A percentile compares a stretch with the other conserved stretches of the same genome.
These are phyloP conservation scores for Zapornia atra DNA, from an alignment of 2,113 vertebrate genomes.

Conservation along the genomic window DNA sequence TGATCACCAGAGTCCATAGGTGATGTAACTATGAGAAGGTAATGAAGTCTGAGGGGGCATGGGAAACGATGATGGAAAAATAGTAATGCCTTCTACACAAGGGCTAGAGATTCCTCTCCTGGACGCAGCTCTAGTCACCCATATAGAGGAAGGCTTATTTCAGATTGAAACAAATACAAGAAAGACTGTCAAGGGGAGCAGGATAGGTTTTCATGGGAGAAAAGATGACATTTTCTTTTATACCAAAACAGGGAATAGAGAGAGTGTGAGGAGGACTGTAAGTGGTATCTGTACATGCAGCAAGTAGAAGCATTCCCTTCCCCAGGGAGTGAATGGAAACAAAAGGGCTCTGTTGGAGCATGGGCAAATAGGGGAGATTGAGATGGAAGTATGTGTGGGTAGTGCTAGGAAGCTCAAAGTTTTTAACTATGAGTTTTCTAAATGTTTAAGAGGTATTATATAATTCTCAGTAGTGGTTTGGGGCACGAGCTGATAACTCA, in stretches of 20 bases:
- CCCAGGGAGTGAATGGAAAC: background rate
- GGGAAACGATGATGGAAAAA: background rate
- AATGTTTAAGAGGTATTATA: background rate
- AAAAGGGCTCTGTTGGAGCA: background rate
- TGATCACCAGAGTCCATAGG: background rate
- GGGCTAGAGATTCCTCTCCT: background rate
- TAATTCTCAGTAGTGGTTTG: background rate
- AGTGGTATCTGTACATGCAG: background rate
- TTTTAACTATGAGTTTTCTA: background rate
- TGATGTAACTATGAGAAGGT: background rate
- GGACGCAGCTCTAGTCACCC: background rate
- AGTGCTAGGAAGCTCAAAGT: background rate
- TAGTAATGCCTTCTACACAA: background rate
- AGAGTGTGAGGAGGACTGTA: rapidly evolving
- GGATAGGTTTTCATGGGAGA: background rate
- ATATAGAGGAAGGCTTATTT: background rate
- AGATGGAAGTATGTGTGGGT: background rate
- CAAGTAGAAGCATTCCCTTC: background rate
- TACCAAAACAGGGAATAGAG: background rate
- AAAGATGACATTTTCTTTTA: background rate
- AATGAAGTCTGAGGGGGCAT: background rate
- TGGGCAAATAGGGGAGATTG: background rate
- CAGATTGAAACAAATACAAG: background rate
- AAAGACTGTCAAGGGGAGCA: background rate
- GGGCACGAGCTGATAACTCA: background rate